A percentile compares a stretch with the other conserved stretches of the same genome.
Evolutionary conservation across 2,888 invertebrate genomes (phyloP).

Genomic region (Sinopyrophorus schimmeli): DNA sequence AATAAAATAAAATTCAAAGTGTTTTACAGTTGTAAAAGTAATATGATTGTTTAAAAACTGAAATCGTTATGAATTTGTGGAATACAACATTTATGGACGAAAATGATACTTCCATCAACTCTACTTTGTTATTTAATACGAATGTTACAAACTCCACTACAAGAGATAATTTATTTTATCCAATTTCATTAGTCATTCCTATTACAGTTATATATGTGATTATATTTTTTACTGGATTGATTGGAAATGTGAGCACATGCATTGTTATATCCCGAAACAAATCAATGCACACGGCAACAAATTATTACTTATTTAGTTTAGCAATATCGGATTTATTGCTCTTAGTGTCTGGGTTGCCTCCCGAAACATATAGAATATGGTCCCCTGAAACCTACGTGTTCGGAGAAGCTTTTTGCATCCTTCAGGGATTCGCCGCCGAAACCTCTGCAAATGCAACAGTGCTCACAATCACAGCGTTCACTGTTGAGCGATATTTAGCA

Average conservation of each 20-base stretch:
- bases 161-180: slow-evolving; percentile 17
- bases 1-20: too few relatives aligned
- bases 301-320: slow-evolving; percentile 82
- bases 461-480: slow-evolving; percentile 69
- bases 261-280: slow-evolving; percentile 80
- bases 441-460: slow-evolving; percentile 79
- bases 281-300: slow-evolving; percentile 81
- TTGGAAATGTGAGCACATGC: slow-evolving; percentile 84
- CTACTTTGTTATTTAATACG: background rate
- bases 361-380: slow-evolving; percentile 80
- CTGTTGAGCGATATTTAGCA: slow-evolving; percentile 70
- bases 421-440: slow-evolving; percentile 78
- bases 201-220: slow-evolving; percentile 74
- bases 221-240: slow-evolving; percentile 78
- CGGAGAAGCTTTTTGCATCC: slow-evolving; percentile 77
- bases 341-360: slow-evolving; percentile 77
- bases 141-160: slow-evolving; percentile 10
- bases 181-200: slow-evolving; percentile 61
- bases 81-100: slow-evolving; percentile 7
- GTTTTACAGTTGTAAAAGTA: too few relatives aligned
- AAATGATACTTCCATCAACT: slow-evolving; percentile 17
- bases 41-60: background rate
- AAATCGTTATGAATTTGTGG: slow-evolving; percentile 16
- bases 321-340: slow-evolving; percentile 82
- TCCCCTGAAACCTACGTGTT: slow-evolving; percentile 77